Conservation (phyloP, 2,797 vertebrate genomes). For the Adrianichthys oophorus region DNA sequence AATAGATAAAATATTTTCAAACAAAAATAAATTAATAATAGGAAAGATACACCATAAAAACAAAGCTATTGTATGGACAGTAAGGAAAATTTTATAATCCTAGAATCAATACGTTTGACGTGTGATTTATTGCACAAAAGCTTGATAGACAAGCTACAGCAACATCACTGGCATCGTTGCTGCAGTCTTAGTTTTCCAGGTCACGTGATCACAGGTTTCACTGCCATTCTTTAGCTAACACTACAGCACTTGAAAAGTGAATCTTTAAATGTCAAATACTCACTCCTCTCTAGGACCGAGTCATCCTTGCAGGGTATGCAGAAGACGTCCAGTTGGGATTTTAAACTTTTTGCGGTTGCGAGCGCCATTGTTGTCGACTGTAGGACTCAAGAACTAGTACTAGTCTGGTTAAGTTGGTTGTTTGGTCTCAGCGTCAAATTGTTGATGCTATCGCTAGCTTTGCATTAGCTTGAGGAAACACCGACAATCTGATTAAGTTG, state of each 20-base stretch:
- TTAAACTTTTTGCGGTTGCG: conserved; percentile 60
- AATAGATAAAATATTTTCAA: no score
- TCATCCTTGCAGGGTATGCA: conserved; percentile 64
- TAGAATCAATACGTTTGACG: no score
- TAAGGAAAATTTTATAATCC: no score
- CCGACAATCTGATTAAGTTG: fast-evolving
- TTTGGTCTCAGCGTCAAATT: not conserved
- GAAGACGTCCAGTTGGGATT: conserved; percentile 73
- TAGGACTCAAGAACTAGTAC: not conserved
- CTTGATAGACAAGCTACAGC: no score
- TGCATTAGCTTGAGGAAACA: conserved; percentile 19
- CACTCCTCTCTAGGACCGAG: conserved; percentile 74
- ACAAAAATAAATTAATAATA: no score
- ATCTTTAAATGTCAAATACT: conserved; percentile 28
- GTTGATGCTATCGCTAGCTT: conserved; percentile 12
- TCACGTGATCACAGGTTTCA: not conserved
- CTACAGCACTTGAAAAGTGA: not conserved
- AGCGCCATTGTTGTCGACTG: conserved; percentile 51
- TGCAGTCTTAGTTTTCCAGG: no score
- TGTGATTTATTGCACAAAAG: no score
- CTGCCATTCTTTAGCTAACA: not conserved
- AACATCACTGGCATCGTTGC: no score
- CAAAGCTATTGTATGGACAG: no score
- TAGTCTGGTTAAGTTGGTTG: not conserved
- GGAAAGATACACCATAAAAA: no score